Base-by-base conservation (phyloP, 2,113 vertebrate genomes). In the Excalfactoria chinensis region DNA sequence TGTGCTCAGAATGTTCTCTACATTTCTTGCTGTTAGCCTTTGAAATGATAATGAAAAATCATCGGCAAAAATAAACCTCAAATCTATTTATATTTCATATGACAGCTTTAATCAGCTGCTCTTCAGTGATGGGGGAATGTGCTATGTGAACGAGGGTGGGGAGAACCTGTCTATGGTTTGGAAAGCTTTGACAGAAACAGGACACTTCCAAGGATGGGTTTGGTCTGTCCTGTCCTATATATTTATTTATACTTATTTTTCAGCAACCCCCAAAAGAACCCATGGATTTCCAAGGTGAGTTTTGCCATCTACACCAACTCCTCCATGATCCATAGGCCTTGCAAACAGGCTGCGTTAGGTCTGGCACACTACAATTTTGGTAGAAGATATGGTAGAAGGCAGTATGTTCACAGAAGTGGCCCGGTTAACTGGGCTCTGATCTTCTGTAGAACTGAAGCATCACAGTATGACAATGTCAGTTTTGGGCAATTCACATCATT, bases 1-100 rank as follows among this genome's bases (percentile, higher is more conserved):
- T 78, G 44, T 86, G 43, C 37, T 90, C 62, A 32, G 53, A 34
- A 88, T 49, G 23, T 49, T 78, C 62, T 71, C 88, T 73, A 58
- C 40, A 4, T 86, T 86, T 94, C 86, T 86, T 59, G 6, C 30
- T 92, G 69, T 51, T 87, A 90, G 59, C 55, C 86, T 96, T 96
- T 95, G 77, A 94, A 94, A 93, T 95, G 1, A 49, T 90, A 90
- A 96, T 85, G 85, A 76, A 92, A 63, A 80, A 55, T 62, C 71
- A 43, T 55, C 90, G 80, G 44, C 84, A 72, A 96, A 95, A 96
- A 93, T 76, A 89, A 86, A 75, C 55, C 37, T 76, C 49, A 86
- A 59, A 63, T 70, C 67, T 92, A 63, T 86, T 90, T 93, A n/a
- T 93, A 71, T 87, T 95, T 90, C 0, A 2, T 8, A 2, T 2